Evolutionary conservation across 2,113 vertebrate species (phyloP), one percentile per base, ranked within the genome.

Genomic region (Sinocyclocheilus grahami): DNA sequence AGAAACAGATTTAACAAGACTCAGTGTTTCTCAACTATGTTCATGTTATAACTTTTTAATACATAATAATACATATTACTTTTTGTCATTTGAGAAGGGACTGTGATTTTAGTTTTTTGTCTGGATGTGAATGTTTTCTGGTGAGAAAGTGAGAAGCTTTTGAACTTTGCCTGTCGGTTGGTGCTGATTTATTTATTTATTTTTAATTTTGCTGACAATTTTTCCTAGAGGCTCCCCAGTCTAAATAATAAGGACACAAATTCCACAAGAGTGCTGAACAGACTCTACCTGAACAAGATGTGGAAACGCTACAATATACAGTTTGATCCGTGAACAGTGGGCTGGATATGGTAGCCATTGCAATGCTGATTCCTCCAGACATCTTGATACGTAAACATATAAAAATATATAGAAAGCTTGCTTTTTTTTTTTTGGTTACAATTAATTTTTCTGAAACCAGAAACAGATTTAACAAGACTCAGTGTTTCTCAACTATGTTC

Each of bases 261-360:
- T 76, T 76, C 12, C 42, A 76, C 72, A 75, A 75, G 74, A 81
- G 60, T 46, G 78, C 39, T 67, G 79, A 82, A 63, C 33, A 80
- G 24, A 55, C 53, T 58, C 30, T 22, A 60, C 27, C 30, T 20
- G 20, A 80, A 65, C 39, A 27, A 46, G 48, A 81, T 48, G 14
- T 48, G 14, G n/a, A 82, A 67, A 65, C 22, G 12, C 20, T 62
- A 60, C 18, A 81, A 48, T 27, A 48, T 48, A 48, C n/a, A 48
- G n/a, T 46, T 81, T 82, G 60, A 82, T 65, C 39, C 5, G 9
- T 65, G 79, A 82, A 82, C 3, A 27, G 16, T 65, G 78, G 60
- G 37, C n/a, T 48, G 79, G n/a, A 48, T 6, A 39, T 4, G 60
- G 78, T 63, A 5, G 14, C 39, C 60, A 27, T 67, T 67, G 79